A percentile compares a stretch with the other conserved stretches of the same genome.
phyloP scores from a whole-genome alignment of 2,888 invertebrate genomes.

The Dryocosmus kuriphilus region DNA sequence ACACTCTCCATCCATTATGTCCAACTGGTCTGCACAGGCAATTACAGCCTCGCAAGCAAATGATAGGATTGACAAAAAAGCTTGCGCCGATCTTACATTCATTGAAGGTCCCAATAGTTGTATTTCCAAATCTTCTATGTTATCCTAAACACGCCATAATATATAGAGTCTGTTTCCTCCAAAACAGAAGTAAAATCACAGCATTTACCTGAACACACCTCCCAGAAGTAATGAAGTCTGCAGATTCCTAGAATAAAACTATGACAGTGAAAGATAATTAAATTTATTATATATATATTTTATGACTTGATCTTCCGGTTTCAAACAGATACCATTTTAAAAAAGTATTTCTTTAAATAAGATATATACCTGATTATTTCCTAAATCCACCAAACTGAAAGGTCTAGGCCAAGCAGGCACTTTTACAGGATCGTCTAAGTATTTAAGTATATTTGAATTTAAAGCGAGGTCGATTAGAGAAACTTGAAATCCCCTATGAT shows the following conservation, averaged over 20 bases:
- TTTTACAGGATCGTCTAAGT: slow-evolving; percentile 80
- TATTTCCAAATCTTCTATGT: slow-evolving; percentile 44
- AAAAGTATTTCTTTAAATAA: background rate
- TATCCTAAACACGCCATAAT: background rate
- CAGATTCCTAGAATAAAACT: background rate
- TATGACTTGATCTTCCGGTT: background rate
- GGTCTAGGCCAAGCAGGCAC: slow-evolving; percentile 80
- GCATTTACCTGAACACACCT: slow-evolving; percentile 44
- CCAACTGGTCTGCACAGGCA: slow-evolving; percentile 81
- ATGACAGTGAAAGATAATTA: background rate
- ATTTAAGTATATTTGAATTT: slow-evolving; percentile 78
- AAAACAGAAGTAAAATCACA: background rate
- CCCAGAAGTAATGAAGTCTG: slow-evolving; percentile 7
- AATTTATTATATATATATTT: slow-evolving; percentile 10
- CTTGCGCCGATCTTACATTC: slow-evolving; percentile 63
- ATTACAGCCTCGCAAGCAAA: slow-evolving; percentile 80
- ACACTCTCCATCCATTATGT: slow-evolving; percentile 84
- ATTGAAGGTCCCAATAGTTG: slow-evolving; percentile 70
- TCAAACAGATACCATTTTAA: background rate
- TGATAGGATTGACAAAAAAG: slow-evolving; percentile 70
- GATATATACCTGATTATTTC: too few relatives aligned
- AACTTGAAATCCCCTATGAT: slow-evolving; percentile 88
- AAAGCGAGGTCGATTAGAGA: slow-evolving; percentile 81
- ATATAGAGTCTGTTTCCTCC: background rate
- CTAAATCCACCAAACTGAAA: slow-evolving; percentile 40